These are phyloP conservation scores for Leptarthrus brevirostris DNA, from an alignment of 2,888 invertebrate genomes.

Conservation along the genomic window DNA sequence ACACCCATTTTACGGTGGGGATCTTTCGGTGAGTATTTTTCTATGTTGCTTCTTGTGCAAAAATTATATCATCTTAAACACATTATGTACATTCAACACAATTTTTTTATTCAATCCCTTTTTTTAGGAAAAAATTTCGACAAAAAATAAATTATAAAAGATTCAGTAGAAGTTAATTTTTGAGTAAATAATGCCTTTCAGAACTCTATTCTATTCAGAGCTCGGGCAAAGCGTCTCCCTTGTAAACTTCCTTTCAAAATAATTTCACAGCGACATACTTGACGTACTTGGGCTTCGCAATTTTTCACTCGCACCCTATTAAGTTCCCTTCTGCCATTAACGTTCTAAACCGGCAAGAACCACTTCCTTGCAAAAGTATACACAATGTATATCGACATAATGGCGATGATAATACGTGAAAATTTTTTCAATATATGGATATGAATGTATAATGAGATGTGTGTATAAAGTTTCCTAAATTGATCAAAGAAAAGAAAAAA, in stretches of 20 bases:
- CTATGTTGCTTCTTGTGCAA: too few species aligned
- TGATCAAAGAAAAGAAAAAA: slow-evolving; percentile 45
- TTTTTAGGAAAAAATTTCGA: too few species aligned
- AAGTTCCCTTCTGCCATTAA: neutral
- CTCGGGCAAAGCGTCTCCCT: neutral
- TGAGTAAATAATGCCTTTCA: neutral
- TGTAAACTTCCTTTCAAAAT: neutral
- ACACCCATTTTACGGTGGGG: slow-evolving; percentile 96
- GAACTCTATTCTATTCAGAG: neutral
- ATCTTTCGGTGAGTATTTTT: slow-evolving; percentile 87
- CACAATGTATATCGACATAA: slow-evolving; percentile 19
- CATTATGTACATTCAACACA: too few species aligned
- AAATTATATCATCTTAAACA: too few species aligned
- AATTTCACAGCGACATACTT: neutral
- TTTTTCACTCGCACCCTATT: neutral
- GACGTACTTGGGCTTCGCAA: neutral
- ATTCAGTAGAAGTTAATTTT: slow-evolving; percentile 6
- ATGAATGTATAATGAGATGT: slow-evolving; percentile 35
- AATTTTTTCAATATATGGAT: slow-evolving; percentile 22
- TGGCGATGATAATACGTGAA: slow-evolving; percentile 29
- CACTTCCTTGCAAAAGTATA: neutral
- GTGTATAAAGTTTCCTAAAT: slow-evolving; percentile 18
- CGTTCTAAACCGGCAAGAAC: neutral
- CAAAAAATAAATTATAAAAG: neutral
- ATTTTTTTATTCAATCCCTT: too few species aligned